Conservation (phyloP, 2,888 invertebrate species). For the Nomada lathburiana region DNA sequence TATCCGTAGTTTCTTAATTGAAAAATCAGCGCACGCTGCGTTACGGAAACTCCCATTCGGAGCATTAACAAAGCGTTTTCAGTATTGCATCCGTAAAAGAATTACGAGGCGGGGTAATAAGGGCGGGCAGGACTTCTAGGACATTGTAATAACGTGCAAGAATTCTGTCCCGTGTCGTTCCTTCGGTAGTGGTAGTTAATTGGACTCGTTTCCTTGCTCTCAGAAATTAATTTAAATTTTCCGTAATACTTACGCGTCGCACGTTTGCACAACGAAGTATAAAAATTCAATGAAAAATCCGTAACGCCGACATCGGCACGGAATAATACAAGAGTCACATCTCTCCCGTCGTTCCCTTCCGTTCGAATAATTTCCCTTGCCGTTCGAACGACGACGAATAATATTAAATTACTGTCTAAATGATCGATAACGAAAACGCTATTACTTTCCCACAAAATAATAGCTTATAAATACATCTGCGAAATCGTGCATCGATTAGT, state of each 20-base stretch:
- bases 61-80: slow-evolving; percentile 55
- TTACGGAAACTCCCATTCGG: slow-evolving; percentile 36
- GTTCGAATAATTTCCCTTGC: background rate
- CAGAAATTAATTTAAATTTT: slow-evolving; percentile 65
- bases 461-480: background rate
- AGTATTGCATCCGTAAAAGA: slow-evolving; percentile 45
- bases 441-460: background rate
- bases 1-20: background rate
- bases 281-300: slow-evolving; percentile 21
- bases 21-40: slow-evolving; percentile 28
- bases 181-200: slow-evolving; percentile 60
- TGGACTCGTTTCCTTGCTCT: slow-evolving; percentile 59
- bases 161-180: slow-evolving; percentile 57
- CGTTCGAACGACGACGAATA: background rate
- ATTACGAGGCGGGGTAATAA: slow-evolving; percentile 62
- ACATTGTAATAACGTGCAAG: slow-evolving; percentile 65
- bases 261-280: background rate
- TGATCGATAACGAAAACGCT: too few relatives aligned
- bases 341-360: background rate
- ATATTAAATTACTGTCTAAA: slow-evolving; percentile 5
- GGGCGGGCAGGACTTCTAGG: slow-evolving; percentile 49
- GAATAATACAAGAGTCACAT: slow-evolving; percentile 19
- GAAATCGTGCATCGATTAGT: background rate
- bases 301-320: background rate
- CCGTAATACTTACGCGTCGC: slow-evolving; percentile 30